Base-by-base conservation (phyloP, 2,888 invertebrate species). In the Ypsolopha sequella region DNA sequence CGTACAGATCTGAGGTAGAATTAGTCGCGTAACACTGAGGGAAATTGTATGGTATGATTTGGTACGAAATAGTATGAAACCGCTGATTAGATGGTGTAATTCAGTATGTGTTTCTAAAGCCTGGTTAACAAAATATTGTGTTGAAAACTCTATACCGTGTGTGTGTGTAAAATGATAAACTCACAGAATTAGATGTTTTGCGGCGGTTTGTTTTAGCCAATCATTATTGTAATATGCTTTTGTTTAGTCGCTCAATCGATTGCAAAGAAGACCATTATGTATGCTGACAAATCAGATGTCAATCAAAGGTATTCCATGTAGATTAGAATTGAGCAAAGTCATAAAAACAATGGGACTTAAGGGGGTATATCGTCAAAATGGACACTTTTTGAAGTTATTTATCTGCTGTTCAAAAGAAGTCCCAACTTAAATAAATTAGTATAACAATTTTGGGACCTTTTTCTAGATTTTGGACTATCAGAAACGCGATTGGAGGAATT, bases 21-120 rank as follows among this genome's bases (percentile, higher is more conserved):
- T 59, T 60, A 60, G 59, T 53, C 56, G 56, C 55, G 59, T 58
- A 61, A 61, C 60, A 41, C 47, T 13, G 9, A 36, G 44, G 52
- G 48, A 48, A 52, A 52, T 48, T 52, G 49, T 47, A 49, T 33
- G 34, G 33, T 24, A 24, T 24, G 24, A 24, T 24, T 24, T 14
- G 9, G 44, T 34, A 36, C 14, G 36, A 11, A 36, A 24, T 24
- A 4, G 43, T 24, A 43, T 14, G 43, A 47, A 36, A 36, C 47
- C 36, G 11, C 36, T 47, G 47, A 47, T 47, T 47, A 47, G 35
- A 11, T 43, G 43, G 11, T 13, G 43, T 43, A 43, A 43, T 13
- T 36, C 24, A 36, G 47, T 13, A 11, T 38, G 47, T 47, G 47
- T 47, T 46, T 46, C 47, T 47, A 47, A 36, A 36, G 14, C 47